Conservation (phyloP, 1,140 invertebrate genomes). For the Trialeurodes vaporariorum region DNA sequence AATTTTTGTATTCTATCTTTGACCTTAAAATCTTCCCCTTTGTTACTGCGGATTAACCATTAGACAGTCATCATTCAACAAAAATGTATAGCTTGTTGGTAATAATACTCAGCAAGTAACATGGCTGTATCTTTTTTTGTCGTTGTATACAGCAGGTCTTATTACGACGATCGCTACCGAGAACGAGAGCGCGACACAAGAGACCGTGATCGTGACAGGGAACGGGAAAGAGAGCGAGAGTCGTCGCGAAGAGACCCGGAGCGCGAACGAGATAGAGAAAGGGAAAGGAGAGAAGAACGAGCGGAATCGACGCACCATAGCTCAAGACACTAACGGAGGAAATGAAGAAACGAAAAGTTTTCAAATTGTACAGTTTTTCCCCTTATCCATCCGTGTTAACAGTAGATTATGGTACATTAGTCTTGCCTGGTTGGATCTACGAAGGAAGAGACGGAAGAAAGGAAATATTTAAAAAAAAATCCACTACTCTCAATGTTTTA, state of each 20-base stretch:
- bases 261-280: conserved; percentile 43
- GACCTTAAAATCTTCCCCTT: no score
- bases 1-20: no score
- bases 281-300: conserved; percentile 52
- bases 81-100: no score
- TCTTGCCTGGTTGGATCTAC: conserved; percentile 1
- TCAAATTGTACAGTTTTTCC: conserved; percentile 10
- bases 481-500: no score
- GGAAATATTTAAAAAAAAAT: not conserved
- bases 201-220: conserved; percentile 45
- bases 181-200: conserved; percentile 42
- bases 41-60: no score
- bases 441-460: not conserved
- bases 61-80: no score
- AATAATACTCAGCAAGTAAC: no score
- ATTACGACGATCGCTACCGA: conserved; percentile 71
- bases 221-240: conserved; percentile 51
- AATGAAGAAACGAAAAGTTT: conserved; percentile 6
- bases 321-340: conserved; percentile 24
- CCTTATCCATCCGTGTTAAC: conserved; percentile 5
- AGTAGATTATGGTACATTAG: conserved; percentile 13
- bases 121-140: not conserved
- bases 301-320: conserved; percentile 48
- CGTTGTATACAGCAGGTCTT: conserved; percentile 27
- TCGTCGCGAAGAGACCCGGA: conserved; percentile 44